phyloP scores from a whole-genome alignment of 37 sponge, comb jelly and placozoan genomes.

The Tethya wilhelma region DNA sequence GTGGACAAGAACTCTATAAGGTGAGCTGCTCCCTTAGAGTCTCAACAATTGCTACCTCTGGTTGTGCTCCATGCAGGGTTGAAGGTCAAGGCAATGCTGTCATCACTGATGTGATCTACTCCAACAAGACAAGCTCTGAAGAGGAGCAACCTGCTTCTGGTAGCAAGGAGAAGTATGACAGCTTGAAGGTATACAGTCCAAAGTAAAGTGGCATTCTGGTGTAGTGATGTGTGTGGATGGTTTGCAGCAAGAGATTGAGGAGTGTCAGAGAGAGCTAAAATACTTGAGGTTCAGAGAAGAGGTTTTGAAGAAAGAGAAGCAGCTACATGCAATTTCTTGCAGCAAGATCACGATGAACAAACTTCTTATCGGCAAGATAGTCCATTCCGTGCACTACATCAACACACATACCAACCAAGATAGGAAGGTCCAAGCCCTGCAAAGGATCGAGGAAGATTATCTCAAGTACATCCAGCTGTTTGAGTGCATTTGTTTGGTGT shows the following conservation, averaged over 20 bases:
- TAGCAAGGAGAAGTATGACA: slow-evolving; percentile 17
- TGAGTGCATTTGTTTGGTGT: not conserved
- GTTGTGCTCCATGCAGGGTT: too few relatives aligned
- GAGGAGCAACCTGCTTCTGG: not conserved
- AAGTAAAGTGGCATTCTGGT: slow-evolving; percentile 8
- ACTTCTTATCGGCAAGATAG: not conserved
- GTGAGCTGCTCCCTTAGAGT: too few relatives aligned
- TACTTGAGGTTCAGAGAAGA: slow-evolving; percentile 22
- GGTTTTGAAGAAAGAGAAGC: slow-evolving; percentile 32
- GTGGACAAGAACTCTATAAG: slow-evolving; percentile 61
- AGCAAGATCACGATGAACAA: slow-evolving; percentile 21
- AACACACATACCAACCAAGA: slow-evolving; percentile 4
- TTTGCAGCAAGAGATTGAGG: slow-evolving; percentile 4
- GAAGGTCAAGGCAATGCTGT: slow-evolving; percentile 47
- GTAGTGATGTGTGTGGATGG: not conserved
- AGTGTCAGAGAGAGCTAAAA: slow-evolving; percentile 12
- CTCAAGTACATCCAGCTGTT: not conserved
- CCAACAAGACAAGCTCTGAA: slow-evolving; percentile 17
- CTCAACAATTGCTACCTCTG: too few relatives aligned
- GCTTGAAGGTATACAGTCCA: slow-evolving; percentile 20
- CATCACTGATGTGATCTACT: slow-evolving; percentile 58
- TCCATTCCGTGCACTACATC: slow-evolving; percentile 29
- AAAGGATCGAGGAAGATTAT: not conserved
- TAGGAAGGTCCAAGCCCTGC: not conserved
- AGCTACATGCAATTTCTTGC: slow-evolving; percentile 33